These are phyloP conservation scores for Pelobates cultripes DNA, from an alignment of 2,797 vertebrate genomes.

Conservation along the genomic window DNA sequence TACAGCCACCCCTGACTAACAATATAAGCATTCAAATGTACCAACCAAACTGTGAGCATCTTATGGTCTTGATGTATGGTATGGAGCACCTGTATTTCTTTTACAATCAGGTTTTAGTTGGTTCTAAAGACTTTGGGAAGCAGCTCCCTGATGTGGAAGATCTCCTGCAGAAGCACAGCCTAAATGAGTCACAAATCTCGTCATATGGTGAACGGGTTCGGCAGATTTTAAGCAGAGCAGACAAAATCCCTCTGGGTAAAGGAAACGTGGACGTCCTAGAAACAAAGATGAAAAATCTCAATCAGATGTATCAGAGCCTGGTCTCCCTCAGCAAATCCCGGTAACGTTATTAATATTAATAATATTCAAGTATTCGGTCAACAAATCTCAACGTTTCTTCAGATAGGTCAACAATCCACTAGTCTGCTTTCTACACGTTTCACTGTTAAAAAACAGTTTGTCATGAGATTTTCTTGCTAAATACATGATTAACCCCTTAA, in stretches of 20 bases:
- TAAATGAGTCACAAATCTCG: slow-evolving; percentile 81
- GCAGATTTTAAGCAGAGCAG: slow-evolving; percentile 67
- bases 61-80: background rate
- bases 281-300: slow-evolving; percentile 76
- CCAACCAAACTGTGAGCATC: no score
- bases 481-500: no score
- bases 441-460: no score
- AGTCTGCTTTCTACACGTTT: no score
- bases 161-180: slow-evolving; percentile 84
- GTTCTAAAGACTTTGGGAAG: slow-evolving; percentile 76
- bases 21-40: no score
- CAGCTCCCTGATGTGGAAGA: slow-evolving; percentile 80
- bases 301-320: slow-evolving; percentile 75
- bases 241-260: slow-evolving; percentile 63
- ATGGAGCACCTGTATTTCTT: background rate
- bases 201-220: slow-evolving; percentile 75
- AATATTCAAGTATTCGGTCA: no score
- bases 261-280: slow-evolving; percentile 67
- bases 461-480: no score
- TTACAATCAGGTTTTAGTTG: slow-evolving; percentile 71
- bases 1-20: no score
- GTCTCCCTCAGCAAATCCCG: slow-evolving; percentile 77
- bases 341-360: slow-evolving; percentile 61
- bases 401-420: no score
- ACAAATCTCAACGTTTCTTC: no score